Evolutionary conservation across 2,888 invertebrate genomes (phyloP).

Genomic region (Conops quadrifasciatus): DNA sequence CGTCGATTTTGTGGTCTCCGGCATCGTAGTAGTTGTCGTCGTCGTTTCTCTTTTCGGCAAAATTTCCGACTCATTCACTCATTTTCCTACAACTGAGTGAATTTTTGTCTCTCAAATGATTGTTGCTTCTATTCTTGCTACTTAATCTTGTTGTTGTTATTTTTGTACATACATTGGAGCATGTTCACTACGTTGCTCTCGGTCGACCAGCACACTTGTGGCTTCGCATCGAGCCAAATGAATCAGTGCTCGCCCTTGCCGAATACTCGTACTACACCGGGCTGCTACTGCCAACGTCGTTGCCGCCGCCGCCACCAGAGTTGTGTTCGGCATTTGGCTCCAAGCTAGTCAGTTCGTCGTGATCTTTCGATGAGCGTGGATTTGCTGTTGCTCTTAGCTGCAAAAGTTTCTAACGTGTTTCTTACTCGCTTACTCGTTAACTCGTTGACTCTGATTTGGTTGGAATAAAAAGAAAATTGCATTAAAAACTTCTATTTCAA

Average conservation of each 20-base stretch:
- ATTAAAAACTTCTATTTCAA: too few relatives aligned
- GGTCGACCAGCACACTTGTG: constrained; percentile 16
- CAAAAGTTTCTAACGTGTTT: constrained; percentile 32
- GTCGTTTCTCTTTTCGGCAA: too few relatives aligned
- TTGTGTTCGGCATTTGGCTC: constrained; percentile 29
- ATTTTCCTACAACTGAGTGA: neutral
- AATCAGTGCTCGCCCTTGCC: constrained; percentile 2
- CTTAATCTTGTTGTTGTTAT: constrained; percentile 10
- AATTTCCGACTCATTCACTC: neutral
- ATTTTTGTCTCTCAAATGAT: neutral
- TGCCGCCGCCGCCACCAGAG: neutral
- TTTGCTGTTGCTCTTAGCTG: constrained; percentile 18
- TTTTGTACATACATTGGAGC: neutral
- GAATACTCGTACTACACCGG: neutral
- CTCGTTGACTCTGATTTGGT: constrained; percentile 5
- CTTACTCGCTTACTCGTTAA: neutral
- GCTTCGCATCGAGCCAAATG: neutral
- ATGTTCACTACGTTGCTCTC: neutral
- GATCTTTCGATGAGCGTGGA: constrained; percentile 33
- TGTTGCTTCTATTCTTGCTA: neutral
- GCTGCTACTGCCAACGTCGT: neutral
- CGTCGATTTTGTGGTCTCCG: too few relatives aligned
- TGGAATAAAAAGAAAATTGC: neutral
- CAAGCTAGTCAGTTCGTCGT: constrained; percentile 31
- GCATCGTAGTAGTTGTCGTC: too few relatives aligned